Evolutionary conservation across 2,797 vertebrate species (phyloP).

Genomic region (Tiaroga cobitis): DNA sequence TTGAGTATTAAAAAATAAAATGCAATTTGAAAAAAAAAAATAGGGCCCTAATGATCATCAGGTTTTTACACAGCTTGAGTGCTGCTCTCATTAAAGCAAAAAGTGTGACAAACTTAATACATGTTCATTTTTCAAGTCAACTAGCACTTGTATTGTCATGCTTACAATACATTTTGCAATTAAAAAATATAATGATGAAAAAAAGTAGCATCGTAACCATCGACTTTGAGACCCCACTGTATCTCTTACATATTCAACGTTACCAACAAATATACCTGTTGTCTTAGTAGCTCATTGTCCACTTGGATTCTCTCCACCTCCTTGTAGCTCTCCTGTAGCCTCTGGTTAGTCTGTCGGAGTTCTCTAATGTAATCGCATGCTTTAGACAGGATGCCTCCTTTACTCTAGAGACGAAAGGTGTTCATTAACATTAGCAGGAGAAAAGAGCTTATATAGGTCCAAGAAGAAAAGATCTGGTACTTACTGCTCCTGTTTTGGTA

Average conservation of each 20-base stretch:
- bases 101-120: neutral
- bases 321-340: slow-evolving; percentile 90
- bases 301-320: slow-evolving; percentile 90
- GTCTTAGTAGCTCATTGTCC: slow-evolving; percentile 91
- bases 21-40: too few relatives aligned
- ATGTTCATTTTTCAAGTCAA: neutral
- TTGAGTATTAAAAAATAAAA: neutral
- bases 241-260: neutral
- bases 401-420: slow-evolving; percentile 77
- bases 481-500: slow-evolving; percentile 87
- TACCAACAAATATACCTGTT: slow-evolving; percentile 79
- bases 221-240: neutral
- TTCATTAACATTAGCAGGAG: neutral
- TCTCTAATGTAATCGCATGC: slow-evolving; percentile 94
- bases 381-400: slow-evolving; percentile 94
- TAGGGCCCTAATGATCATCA: neutral
- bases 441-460: neutral
- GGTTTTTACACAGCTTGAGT: neutral
- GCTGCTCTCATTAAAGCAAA: neutral
- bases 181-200: neutral
- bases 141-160: neutral
- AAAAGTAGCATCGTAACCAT: neutral
- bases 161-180: neutral
- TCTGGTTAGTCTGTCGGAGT: slow-evolving; percentile 90
- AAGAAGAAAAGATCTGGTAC: neutral